Base-by-base conservation (phyloP, 2,797 vertebrate genomes). In the Peromyscus nudipes region DNA sequence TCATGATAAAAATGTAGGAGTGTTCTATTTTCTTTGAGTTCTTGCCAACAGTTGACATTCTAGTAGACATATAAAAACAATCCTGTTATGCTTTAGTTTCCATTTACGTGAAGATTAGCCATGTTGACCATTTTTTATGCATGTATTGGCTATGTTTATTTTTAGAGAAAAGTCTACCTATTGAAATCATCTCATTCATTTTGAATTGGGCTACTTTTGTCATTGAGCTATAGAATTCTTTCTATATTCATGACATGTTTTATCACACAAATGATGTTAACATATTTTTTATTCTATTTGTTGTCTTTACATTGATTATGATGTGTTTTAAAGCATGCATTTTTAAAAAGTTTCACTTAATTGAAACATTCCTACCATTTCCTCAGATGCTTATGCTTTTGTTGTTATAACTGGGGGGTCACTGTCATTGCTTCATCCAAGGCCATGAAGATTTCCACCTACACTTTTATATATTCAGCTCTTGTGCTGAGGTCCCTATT, bases 131-230 rank as follows among this genome's bases (percentile, higher is more conserved):
- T n/a, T 89, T 86, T 86, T 52, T 40, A 52, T 60, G 0, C 43
- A 21, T 17, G 0, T 93, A 80, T 60, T 73, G 40, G 17, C 31
- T 40, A 94, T 76, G 21, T 55, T 2, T 69, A 86, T 34, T 65
- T 71, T 85, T 64, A 25, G 29, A 94, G 27, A 75, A 80, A 85
- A n/a, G 2, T 23, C 16, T 94, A 85, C 27, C 23, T 77, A 31
- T 37, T 88, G 12, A 71, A 79, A 31, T 71, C 1, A 73, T 82
- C 86, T 64, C 64, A 21, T 3, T 3, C 34, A 52, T 88, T 87
- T 96, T 77, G 81, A 88, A 87, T 49, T 77, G 43, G 25, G 14
- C 34, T 92, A 9, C 57, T 92, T 84, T 62, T 87, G 75, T 82
- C 62, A 96, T 69, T 71, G 62, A 73, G 14, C 4, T 43, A 57